Conservation (phyloP, 2,113 vertebrate species). For the Corynorhinus townsendii region DNA sequence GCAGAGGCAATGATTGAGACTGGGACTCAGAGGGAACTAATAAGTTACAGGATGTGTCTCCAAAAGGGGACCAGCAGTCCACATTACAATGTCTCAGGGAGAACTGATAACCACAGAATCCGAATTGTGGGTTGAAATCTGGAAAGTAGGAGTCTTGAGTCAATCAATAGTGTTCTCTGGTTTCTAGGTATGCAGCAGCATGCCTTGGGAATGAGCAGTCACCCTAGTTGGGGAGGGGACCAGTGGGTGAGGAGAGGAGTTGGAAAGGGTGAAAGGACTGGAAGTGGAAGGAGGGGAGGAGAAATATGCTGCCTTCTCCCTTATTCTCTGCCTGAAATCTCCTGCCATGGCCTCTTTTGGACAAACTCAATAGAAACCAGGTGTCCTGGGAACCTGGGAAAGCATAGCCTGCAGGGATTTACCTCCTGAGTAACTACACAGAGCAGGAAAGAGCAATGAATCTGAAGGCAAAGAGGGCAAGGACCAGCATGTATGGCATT, state of each 20-base stretch:
- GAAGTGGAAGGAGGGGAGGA: no score
- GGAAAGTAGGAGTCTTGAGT: neutral
- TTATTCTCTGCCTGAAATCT: neutral
- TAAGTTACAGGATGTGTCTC: neutral
- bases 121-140: neutral
- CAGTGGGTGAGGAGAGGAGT: no score
- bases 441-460: neutral
- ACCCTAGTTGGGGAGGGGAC: neutral
- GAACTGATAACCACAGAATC: neutral
- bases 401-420: neutral
- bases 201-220: neutral
- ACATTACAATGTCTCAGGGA: neutral
- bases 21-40: neutral
- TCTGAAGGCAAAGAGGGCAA: neutral
- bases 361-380: neutral
- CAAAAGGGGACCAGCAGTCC: neutral
- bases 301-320: neutral
- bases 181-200: neutral
- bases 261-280: neutral
- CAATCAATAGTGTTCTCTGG: neutral
- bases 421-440: neutral
- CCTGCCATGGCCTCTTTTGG: neutral
- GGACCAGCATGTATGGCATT: neutral
- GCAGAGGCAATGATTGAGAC: neutral
- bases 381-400: neutral